phyloP scores from a whole-genome alignment of 2,113 vertebrate species.

The Delphinapterus leucas region DNA sequence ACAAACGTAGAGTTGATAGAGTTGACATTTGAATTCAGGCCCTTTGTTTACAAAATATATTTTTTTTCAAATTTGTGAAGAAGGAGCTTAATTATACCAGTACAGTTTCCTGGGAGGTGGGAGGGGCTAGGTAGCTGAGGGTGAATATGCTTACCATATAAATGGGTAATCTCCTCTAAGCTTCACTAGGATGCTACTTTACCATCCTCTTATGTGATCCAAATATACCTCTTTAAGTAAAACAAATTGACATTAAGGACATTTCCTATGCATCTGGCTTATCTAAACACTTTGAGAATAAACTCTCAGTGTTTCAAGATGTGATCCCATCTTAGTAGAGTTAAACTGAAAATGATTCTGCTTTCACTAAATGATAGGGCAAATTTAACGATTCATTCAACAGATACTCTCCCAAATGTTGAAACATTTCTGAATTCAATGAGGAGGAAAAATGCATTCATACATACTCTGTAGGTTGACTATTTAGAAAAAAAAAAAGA shows the following conservation, averaged over 20 bases:
- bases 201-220: not conserved
- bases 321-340: not conserved
- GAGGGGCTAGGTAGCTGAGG: not conserved
- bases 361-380: not conserved
- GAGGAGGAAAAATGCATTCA: not conserved
- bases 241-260: not conserved
- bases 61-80: not conserved
- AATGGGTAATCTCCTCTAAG: not conserved
- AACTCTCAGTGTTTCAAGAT: not conserved
- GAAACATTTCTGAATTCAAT: not conserved
- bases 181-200: not conserved
- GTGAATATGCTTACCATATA: not conserved
- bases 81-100: not conserved
- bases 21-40: not conserved
- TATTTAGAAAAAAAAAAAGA: not conserved
- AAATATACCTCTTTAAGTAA: not conserved
- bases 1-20: not conserved
- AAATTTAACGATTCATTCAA: constrained; percentile 28
- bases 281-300: not conserved
- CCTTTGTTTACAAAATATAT: not conserved
- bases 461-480: not conserved
- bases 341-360: not conserved
- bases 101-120: not conserved
- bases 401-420: not conserved
- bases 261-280: not conserved